phyloP scores from a whole-genome alignment of 2,888 invertebrate species.

The Cylloceria caligata region DNA sequence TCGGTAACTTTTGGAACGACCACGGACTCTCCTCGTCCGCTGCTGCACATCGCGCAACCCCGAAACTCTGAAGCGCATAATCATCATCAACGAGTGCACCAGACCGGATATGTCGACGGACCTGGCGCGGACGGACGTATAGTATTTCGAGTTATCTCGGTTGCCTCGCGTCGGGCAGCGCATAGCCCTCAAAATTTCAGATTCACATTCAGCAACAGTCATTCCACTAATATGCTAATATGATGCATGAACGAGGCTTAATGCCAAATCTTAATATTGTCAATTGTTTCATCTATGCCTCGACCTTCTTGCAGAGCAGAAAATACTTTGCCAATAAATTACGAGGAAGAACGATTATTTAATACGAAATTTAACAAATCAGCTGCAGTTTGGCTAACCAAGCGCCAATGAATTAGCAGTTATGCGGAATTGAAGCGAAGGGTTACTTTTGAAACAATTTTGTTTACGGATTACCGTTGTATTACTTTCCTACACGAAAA shows the following conservation, averaged over 20 bases:
- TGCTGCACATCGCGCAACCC: constrained; percentile 12
- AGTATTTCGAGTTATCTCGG: background rate
- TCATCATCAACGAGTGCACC: constrained; percentile 27
- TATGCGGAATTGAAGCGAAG: background rate
- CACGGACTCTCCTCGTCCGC: constrained; percentile 39
- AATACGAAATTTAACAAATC: background rate
- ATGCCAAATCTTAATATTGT: constrained; percentile 62
- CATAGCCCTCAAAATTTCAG: constrained; percentile 15
- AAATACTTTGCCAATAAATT: constrained; percentile 52
- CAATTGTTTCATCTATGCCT: constrained; percentile 44
- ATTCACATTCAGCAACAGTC: constrained; percentile 27
- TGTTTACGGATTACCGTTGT: background rate
- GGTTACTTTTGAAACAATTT: background rate
- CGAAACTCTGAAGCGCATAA: constrained; percentile 26
- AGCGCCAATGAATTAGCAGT: background rate
- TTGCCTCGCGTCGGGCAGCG: background rate
- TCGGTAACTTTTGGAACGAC: constrained; percentile 64
- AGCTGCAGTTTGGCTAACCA: background rate
- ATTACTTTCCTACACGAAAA: background rate
- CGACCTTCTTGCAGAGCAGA: constrained; percentile 45
- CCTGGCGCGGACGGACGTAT: background rate
- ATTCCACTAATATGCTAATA: constrained; percentile 26
- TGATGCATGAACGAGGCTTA: constrained; percentile 51
- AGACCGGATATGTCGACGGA: constrained; percentile 29
- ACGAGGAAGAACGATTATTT: constrained; percentile 1